A percentile compares a stretch with the other conserved stretches of the same genome.
Conservation (phyloP, 2,113 vertebrate species). For the Pagrus major region DNA sequence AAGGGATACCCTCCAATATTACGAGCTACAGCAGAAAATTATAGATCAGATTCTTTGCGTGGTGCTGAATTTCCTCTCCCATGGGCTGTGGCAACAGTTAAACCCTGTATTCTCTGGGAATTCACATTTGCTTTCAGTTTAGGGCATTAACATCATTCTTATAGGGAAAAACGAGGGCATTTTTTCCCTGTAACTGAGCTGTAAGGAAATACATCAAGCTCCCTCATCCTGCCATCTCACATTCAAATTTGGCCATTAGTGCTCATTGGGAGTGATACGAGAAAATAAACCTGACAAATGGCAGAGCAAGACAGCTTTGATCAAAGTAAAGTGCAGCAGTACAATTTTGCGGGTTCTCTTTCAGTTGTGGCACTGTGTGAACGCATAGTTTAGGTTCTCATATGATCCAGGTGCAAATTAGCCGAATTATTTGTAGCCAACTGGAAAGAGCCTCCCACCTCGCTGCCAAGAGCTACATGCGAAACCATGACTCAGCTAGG, state of each 20-base stretch:
- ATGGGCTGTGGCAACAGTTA: slow-evolving; percentile 55
- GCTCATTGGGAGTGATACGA: slow-evolving; percentile 37
- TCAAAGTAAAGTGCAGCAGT: slow-evolving; percentile 3
- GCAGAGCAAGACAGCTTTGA: slow-evolving; percentile 34
- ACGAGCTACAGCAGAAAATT: slow-evolving; percentile 40
- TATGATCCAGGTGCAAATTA: slow-evolving; percentile 56
- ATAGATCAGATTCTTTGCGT: slow-evolving; percentile 42
- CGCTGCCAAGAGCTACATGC: slow-evolving; percentile 40
- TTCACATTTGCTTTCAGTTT: slow-evolving; percentile 76
- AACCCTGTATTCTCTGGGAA: slow-evolving; percentile 64
- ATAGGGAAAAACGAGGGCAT: slow-evolving; percentile 32
- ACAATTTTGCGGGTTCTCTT: not conserved
- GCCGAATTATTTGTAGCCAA: slow-evolving; percentile 34
- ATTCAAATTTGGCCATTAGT: slow-evolving; percentile 33
- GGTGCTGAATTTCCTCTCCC: slow-evolving; percentile 41
- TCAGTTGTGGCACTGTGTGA: slow-evolving; percentile 39
- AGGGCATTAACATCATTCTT: slow-evolving; percentile 43
- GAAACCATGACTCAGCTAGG: slow-evolving; percentile 49
- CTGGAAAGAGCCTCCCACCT: slow-evolving; percentile 28
- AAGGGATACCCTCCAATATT: slow-evolving; percentile 9
- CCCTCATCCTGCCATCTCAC: slow-evolving; percentile 17
- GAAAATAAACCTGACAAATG: slow-evolving; percentile 44
- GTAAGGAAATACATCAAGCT: slow-evolving; percentile 42
- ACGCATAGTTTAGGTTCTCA: slow-evolving; percentile 20
- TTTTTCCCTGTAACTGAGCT: slow-evolving; percentile 34